These are phyloP conservation scores for Acestrorhynchus altus DNA, from an alignment of 2,797 vertebrate species.

Conservation along the genomic window DNA sequence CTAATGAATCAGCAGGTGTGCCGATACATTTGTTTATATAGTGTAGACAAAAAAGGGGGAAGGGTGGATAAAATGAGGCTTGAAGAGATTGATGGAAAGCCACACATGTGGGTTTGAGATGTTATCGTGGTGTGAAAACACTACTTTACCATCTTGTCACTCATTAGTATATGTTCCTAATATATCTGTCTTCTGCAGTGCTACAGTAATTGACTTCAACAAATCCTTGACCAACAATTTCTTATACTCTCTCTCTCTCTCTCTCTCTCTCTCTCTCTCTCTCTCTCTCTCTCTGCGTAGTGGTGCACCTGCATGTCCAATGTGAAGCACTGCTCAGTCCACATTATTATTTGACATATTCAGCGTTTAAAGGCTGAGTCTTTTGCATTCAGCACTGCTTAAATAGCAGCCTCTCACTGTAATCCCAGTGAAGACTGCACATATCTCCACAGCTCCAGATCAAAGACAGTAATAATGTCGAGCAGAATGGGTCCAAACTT, in stretches of 20 bases:
- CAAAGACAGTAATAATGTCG: constrained; percentile 45
- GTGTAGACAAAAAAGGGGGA: background rate
- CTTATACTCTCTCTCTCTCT: background rate
- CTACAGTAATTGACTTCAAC: background rate
- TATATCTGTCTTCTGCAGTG: background rate
- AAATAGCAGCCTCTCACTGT: constrained; percentile 34
- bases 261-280: background rate
- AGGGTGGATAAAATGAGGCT: background rate
- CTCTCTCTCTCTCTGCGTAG: background rate
- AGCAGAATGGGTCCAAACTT: constrained; percentile 30
- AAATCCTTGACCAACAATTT: background rate
- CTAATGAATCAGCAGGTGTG: no score
- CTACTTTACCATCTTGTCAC: background rate
- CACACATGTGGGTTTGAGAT: background rate
- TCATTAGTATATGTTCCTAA: background rate
- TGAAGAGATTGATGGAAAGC: background rate
- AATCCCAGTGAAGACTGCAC: constrained; percentile 37
- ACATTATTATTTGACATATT: constrained; percentile 26
- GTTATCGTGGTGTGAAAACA: background rate
- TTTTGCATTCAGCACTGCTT: constrained; percentile 22
- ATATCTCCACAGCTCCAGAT: constrained; percentile 41
- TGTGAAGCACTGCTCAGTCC: background rate
- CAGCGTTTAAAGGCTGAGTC: constrained; percentile 19
- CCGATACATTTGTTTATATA: no score
- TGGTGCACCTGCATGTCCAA: constrained; percentile 32